Evolutionary conservation across 2,797 vertebrate species (phyloP).

Genomic region (Halcyon leucocephala): DNA sequence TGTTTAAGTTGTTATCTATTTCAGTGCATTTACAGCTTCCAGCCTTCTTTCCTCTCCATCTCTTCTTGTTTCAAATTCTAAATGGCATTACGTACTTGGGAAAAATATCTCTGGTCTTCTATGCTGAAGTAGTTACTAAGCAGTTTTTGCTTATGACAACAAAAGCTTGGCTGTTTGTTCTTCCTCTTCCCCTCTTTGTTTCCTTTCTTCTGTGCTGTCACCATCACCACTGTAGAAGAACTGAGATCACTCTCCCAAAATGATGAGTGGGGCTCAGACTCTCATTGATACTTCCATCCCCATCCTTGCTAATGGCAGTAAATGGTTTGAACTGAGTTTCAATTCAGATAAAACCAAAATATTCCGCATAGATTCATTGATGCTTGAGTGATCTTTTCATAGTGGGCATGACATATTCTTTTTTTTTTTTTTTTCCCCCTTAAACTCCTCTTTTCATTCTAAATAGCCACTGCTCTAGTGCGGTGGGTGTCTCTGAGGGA

Average conservation of each 20-base stretch:
- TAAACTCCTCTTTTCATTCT: background rate
- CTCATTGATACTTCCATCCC: background rate
- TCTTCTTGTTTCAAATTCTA: background rate
- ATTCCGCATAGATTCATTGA: background rate
- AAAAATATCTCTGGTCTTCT: background rate
- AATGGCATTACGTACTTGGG: accelerated
- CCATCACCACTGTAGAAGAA: background rate
- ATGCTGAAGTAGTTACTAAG: background rate
- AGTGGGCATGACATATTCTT: no score
- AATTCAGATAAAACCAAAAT: background rate
- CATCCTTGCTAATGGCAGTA: background rate
- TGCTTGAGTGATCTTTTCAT: no score
- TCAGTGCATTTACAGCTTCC: background rate
- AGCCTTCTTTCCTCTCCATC: background rate
- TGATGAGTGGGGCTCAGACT: background rate
- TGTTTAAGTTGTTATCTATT: background rate
- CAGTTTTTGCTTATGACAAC: background rate
- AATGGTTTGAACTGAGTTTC: background rate
- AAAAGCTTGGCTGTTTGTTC: background rate
- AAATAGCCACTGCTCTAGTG: background rate
- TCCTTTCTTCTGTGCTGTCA: background rate
- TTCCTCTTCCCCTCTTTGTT: background rate
- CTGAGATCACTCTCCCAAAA: accelerated
- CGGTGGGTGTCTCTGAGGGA: background rate
- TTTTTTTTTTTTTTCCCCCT: background rate